Percentiles rank a stretch among this genome's conserved stretches.
Conservation (phyloP, 2,797 vertebrate species). For the Lophotriccus pileatus region DNA sequence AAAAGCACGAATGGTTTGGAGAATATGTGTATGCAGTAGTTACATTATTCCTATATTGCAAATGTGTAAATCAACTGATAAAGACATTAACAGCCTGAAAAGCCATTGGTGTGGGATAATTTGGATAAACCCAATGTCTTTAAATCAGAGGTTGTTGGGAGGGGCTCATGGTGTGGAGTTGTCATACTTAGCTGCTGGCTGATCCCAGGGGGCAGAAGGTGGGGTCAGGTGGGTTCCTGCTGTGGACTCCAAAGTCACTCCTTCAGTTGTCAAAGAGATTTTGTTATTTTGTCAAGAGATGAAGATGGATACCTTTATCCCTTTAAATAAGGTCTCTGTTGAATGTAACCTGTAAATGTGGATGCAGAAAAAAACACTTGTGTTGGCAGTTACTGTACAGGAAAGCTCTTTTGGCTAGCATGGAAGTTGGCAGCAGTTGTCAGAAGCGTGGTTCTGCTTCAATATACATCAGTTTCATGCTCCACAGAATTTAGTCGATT, state of each 20-base stretch:
- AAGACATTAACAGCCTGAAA: neutral
- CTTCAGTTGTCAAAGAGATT: neutral
- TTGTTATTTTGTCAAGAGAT: neutral
- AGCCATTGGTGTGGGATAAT: accelerated
- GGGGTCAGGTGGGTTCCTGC: neutral
- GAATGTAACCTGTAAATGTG: neutral
- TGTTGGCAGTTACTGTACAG: neutral
- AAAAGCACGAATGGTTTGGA: neutral
- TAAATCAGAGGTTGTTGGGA: neutral
- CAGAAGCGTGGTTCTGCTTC: neutral
- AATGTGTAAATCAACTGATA: neutral
- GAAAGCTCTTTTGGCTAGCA: neutral
- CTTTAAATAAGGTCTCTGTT: neutral
- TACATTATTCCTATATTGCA: accelerated
- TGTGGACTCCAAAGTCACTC: neutral
- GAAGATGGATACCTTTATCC: neutral
- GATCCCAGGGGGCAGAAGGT: accelerated
- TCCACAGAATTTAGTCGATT: neutral
- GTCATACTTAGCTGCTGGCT: neutral
- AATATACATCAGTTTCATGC: neutral
- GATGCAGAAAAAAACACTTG: neutral
- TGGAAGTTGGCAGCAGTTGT: neutral
- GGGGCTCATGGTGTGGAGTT: neutral
- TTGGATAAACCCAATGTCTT: neutral
- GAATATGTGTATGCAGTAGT: neutral